These are phyloP conservation scores for Garra rufa DNA, from an alignment of 2,113 vertebrate species.

Conservation along the genomic window DNA sequence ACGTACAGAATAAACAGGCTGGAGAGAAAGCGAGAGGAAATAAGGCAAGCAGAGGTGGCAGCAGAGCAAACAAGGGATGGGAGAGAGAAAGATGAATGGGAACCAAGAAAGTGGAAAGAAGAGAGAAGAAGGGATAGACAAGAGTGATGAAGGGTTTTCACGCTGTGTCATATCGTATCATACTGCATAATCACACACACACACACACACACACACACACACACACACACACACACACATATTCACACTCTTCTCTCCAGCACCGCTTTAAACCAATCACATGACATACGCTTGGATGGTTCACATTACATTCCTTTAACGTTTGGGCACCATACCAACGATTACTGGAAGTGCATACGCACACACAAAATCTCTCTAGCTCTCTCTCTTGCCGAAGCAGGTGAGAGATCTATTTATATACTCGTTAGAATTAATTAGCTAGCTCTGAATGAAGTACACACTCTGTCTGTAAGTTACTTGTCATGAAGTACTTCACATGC, in stretches of 20 bases:
- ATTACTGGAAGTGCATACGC: constrained; percentile 22
- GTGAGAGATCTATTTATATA: constrained; percentile 73
- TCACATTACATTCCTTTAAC: constrained; percentile 34
- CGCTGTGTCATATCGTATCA: constrained; percentile 35
- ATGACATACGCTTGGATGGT: constrained; percentile 25
- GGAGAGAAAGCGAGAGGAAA: neutral
- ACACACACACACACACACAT: constrained; percentile 5
- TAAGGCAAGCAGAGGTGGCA: neutral
- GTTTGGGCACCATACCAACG: constrained; percentile 22
- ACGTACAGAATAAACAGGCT: constrained; percentile 41
- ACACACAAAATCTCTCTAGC: constrained; percentile 1
- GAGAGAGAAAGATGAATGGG: neutral
- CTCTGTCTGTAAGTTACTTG: constrained; percentile 49
- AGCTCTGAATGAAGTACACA: constrained; percentile 73
- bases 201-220: constrained; percentile 22
- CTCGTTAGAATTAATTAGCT: constrained; percentile 79
- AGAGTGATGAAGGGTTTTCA: constrained; percentile 36
- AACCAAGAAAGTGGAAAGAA: constrained; percentile 10
- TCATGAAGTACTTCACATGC: constrained; percentile 18
- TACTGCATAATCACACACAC: constrained; percentile 28
- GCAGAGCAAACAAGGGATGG: neutral
- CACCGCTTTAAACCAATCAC: constrained; percentile 26
- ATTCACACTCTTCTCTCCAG: constrained; percentile 19
- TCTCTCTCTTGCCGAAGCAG: constrained; percentile 56
- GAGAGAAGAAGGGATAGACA: constrained; percentile 10